Evolutionary conservation across 2,113 vertebrate genomes (phyloP), one percentile per base, ranked within the genome.

Genomic region (Cinclus cinclus): DNA sequence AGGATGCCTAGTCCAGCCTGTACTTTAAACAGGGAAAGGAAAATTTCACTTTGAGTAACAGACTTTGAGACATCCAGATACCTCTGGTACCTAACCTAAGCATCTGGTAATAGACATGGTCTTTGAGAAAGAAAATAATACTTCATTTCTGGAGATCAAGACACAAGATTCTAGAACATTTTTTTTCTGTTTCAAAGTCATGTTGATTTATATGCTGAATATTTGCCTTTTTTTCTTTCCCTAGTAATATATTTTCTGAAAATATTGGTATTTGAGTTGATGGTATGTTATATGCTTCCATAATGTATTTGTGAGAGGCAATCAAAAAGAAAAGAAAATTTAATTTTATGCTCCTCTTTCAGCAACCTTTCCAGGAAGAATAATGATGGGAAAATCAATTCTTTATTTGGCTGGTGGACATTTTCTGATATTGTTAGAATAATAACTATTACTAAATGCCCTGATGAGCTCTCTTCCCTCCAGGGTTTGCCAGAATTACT

Each of bases 301-400:
- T 89, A 90, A 91, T 65, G 25, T 47, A 78, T 80, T 87, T 84
- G 13, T 73, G 95, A 97, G 82, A 84, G 63, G 25, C 62, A 93
- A 71, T 94, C 83, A 95, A 76, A 60, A 85, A 86, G 35, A 2
- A 7, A 89, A 85, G 76, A 94, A 94, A 82, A 89, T 77, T 46
- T 86, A 59, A 96, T 95, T 97, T 96, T 74, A 62, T 94, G 8
- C 15, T 87, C 33, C 17, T 94, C 28, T 96, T 81, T 93, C 77
- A 77, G 35, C 33, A 94, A 33, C 62, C 18, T 67, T 86, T 96
- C 67, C 87, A 88, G 69, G 68, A 96, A 95, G 65, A 94, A 86
- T 69, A 31, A 35, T 90, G 60, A 80, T 96, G 63, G 62, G 19
- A 92, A 89, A 92, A 80, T 63, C 74, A 95, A 50, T 83, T 96